Base-by-base conservation (phyloP, 30 jellyfish, hydroid and myxozoan species). In the Catostylus mosaicus region DNA sequence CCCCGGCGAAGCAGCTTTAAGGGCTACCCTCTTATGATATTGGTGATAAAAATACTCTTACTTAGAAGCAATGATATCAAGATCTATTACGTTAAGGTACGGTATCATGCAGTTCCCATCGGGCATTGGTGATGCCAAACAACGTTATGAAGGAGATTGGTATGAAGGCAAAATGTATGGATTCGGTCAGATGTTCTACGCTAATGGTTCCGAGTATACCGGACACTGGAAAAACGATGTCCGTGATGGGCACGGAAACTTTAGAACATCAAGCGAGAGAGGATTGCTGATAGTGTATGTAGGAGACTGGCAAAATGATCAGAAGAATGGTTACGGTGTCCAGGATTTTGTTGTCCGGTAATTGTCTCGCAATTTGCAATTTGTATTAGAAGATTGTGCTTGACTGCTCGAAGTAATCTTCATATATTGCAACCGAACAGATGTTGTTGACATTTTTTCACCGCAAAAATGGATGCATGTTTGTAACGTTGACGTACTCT, bases 121-220 rank as follows among this genome's bases (percentile, higher is more conserved):
- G 37, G 43, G 56, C 33, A 18, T 89, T 7, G 30, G 67, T 8
- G 83, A 80, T 8, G 54, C 57, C n/a, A 96, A 86, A 51, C 78
- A 70, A 26, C 54, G 69, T 0, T 94, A 94, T 70, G 96, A 94
- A 23, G 99, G 99, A 34, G 97, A 94, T 50, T 94, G 99, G 99
- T 27, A 66, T 23, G 99, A 88, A 63, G 99, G 99, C 64, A 74
- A 77, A 40, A 88, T 83, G 97, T 82, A 47, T 35, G 99, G 99
- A 45, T 87, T 82, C 64, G 99, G 99, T 2, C 67, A 77, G 56
- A 94, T 94, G 99, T 83, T n/a, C 92, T 94, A 87, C 59, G 72
- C 86, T 16, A 83, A 86, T 32, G 84, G 75, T 30, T 83, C 84
- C 0, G 98, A 93, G 51, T 93, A 93, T 78, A 52, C 43, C 6